Evolutionary conservation across 2,797 vertebrate genomes (phyloP).

Genomic region (Myotis planiceps): DNA sequence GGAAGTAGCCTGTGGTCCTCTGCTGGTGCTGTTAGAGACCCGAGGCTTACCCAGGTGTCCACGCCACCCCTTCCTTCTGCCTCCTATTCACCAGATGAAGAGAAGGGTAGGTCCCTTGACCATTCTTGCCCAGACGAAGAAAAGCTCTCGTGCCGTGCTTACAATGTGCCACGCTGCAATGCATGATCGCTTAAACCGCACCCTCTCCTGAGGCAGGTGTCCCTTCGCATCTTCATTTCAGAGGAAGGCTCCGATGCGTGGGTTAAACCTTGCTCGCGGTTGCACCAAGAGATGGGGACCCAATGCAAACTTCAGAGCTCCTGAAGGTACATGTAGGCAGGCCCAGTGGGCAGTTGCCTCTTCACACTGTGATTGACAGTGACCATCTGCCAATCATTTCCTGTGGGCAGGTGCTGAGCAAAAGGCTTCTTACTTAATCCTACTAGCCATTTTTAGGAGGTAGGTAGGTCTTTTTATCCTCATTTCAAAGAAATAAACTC

Average conservation of each 20-base stretch:
- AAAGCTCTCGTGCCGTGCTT: neutral
- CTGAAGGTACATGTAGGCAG: rapidly evolving
- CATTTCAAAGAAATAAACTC: neutral
- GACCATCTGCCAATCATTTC: neutral
- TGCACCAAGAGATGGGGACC: neutral
- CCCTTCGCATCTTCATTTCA: neutral
- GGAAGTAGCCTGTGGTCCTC: neutral
- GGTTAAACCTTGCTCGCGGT: neutral
- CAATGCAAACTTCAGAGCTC: neutral
- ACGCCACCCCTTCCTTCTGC: rapidly evolving
- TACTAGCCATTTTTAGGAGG: neutral
- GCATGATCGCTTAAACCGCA: rapidly evolving
- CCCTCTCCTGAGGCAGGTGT: neutral
- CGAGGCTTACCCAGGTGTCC: neutral
- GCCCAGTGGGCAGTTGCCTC: neutral
- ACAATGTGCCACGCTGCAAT: rapidly evolving
- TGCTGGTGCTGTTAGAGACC: neutral
- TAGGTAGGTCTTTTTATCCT: neutral
- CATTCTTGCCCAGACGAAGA: neutral
- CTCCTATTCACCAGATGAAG: neutral
- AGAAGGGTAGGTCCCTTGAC: neutral
- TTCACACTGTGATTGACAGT: neutral
- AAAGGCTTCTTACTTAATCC: neutral
- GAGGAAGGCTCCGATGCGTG: neutral
- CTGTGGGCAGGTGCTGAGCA: neutral